phyloP scores from a whole-genome alignment of 37 sponge, comb jelly and placozoan species.

The Axinella damicornis region DNA sequence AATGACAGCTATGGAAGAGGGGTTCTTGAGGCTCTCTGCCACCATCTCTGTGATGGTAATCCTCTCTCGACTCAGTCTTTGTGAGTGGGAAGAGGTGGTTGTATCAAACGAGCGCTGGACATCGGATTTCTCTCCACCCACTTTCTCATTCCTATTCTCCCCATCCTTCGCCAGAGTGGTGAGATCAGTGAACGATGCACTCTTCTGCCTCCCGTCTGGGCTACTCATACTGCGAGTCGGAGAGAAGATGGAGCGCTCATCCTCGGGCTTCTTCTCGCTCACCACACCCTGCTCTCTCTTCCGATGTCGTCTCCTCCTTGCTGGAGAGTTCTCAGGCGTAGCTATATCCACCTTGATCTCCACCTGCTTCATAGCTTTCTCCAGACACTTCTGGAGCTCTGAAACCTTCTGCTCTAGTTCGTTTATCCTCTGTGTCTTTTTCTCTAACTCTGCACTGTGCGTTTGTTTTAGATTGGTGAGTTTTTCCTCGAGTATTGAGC shows the following conservation, averaged over 20 bases:
- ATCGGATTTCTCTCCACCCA: not conserved
- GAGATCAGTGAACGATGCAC: constrained; percentile 36
- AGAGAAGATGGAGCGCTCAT: no score
- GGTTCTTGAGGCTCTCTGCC: constrained; percentile 58
- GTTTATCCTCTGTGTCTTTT: constrained; percentile 2
- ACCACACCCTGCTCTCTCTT: not conserved
- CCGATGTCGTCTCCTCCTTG: not conserved
- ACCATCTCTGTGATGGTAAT: constrained; percentile 65
- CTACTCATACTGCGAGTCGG: no score
- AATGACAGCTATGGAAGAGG: constrained; percentile 67
- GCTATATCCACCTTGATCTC: not conserved
- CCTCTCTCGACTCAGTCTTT: not conserved
- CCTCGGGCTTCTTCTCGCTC: not conserved
- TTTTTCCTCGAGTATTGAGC: not conserved
- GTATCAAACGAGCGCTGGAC: not conserved
- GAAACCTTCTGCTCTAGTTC: not conserved
- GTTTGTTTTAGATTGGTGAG: not conserved
- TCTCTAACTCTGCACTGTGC: not conserved
- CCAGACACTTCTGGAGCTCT: not conserved
- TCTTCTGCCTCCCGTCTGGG: not conserved
- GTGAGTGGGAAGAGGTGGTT: no score
- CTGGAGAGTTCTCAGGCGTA: not conserved
- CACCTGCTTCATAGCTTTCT: not conserved
- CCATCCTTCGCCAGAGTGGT: no score
- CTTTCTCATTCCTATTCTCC: no score